phyloP scores from a whole-genome alignment of 1,140 invertebrate genomes.

The Drosophila yakuba region DNA sequence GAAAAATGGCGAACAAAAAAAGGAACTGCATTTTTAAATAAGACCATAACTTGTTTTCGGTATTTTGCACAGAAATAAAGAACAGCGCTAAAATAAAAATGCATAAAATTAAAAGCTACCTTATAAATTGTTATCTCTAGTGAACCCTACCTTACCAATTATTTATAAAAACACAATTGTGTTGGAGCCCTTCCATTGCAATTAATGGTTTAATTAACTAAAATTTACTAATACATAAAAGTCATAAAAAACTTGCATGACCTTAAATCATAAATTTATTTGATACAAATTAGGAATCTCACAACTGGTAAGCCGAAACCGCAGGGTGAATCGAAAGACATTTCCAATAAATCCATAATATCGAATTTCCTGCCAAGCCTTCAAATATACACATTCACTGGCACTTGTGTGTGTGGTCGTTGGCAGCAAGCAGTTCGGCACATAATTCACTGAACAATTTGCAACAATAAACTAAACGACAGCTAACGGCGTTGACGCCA shows the following conservation, averaged over 20 bases:
- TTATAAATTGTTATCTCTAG: too few species aligned
- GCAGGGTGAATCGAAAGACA: constrained; percentile 31
- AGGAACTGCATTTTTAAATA: too few species aligned
- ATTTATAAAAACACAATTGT: too few species aligned
- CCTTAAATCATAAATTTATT: constrained; percentile 17
- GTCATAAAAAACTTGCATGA: constrained; percentile 13
- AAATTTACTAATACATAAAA: constrained; percentile 2
- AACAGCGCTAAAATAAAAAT: too few species aligned
- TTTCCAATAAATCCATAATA: constrained; percentile 71
- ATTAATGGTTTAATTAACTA: too few species aligned
- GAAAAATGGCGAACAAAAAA: too few species aligned
- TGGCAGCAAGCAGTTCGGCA: constrained; percentile 77
- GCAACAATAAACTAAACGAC: constrained; percentile 82
- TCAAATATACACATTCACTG: constrained; percentile 19
- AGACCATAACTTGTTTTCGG: too few species aligned
- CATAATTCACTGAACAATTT: constrained; percentile 81
- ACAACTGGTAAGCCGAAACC: constrained; percentile 31
- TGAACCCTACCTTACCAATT: too few species aligned
- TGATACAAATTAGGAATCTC: constrained; percentile 19
- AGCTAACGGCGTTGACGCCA: constrained; percentile 80
- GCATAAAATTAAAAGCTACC: too few species aligned
- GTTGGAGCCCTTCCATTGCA: too few species aligned
- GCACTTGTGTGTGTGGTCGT: constrained; percentile 64
- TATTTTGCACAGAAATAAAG: too few species aligned
- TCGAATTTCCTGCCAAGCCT: constrained; percentile 73